Evolutionary conservation across 2,888 invertebrate species (phyloP).

Genomic region (Diadromus collaris): DNA sequence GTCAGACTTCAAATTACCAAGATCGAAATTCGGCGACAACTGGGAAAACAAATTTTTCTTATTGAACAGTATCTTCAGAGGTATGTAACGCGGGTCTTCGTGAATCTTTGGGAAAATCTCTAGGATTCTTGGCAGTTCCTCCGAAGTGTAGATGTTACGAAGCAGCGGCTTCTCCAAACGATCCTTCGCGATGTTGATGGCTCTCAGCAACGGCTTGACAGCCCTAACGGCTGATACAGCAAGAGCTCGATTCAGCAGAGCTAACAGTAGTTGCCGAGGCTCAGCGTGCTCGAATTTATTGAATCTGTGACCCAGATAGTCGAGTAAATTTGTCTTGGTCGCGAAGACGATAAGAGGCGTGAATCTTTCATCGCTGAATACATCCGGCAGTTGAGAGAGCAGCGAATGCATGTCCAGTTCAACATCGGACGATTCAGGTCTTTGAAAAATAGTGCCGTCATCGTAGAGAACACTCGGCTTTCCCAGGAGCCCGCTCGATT

Average conservation of each 20-base stretch:
- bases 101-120: constrained; percentile 44
- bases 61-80: constrained; percentile 51
- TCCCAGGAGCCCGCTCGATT: constrained; percentile 2
- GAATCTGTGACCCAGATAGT: constrained; percentile 42
- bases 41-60: constrained; percentile 35
- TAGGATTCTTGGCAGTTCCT: constrained; percentile 33
- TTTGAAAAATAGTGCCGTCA: constrained; percentile 47
- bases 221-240: constrained; percentile 21
- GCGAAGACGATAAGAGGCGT: constrained; percentile 44
- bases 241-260: constrained; percentile 41
- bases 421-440: constrained; percentile 34
- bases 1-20: constrained; percentile 27
- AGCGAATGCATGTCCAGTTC: constrained; percentile 53
- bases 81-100: constrained; percentile 45
- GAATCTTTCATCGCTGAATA: constrained; percentile 45
- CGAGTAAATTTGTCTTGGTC: constrained; percentile 45
- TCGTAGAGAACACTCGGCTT: constrained; percentile 39
- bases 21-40: constrained; percentile 33
- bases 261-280: constrained; percentile 38
- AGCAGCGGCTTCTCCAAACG: constrained; percentile 49
- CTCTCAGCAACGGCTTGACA: constrained; percentile 10
- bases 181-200: constrained; percentile 24
- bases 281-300: constrained; percentile 53
- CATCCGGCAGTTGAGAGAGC: constrained; percentile 30
- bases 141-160: constrained; percentile 43